Percentiles rank a stretch among this genome's conserved stretches.
These are phyloP conservation scores for Hyperoplus lanceolatus DNA, from an alignment of 2,797 vertebrate genomes.

Conservation along the genomic window DNA sequence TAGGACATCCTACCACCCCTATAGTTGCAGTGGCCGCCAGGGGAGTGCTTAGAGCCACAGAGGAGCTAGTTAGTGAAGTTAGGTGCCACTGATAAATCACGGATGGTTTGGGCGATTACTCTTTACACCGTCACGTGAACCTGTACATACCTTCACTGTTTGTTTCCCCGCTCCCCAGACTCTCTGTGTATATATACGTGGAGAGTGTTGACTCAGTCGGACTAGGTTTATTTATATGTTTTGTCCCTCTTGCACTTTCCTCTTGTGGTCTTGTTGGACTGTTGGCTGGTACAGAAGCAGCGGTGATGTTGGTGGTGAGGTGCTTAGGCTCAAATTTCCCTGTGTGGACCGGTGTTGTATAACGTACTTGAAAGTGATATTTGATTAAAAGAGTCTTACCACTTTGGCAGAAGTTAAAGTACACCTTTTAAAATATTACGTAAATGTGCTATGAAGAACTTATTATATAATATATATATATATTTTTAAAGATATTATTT, in stretches of 20 bases:
- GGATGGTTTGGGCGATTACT: constrained; percentile 63
- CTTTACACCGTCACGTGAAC: constrained; percentile 58
- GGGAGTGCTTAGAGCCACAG: constrained; percentile 35
- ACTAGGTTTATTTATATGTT: constrained; percentile 75
- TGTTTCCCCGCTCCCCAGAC: constrained; percentile 60
- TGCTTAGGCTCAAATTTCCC: constrained; percentile 61
- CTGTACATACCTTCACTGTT: constrained; percentile 43
- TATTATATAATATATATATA: too few relatives aligned
- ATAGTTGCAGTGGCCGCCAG: constrained; percentile 27
- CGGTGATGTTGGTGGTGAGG: constrained; percentile 18
- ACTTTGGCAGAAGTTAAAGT: too few relatives aligned
- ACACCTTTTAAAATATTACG: too few relatives aligned
- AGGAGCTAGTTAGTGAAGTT: constrained; percentile 57
- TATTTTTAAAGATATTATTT: too few relatives aligned
- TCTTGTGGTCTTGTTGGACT: constrained; percentile 29
- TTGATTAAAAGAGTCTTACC: too few relatives aligned
- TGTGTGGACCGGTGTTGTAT: constrained; percentile 16
- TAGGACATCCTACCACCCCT: too few relatives aligned
- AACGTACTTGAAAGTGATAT: too few relatives aligned
- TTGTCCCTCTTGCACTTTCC: constrained; percentile 70
- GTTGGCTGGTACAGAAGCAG: constrained; percentile 30
- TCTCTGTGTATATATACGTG: constrained; percentile 22
- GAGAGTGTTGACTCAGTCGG: constrained; percentile 73
- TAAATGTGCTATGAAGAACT: too few relatives aligned
- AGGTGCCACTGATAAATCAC: constrained; percentile 67